These are phyloP conservation scores for Chrysodeixis includens DNA, from an alignment of 2,888 invertebrate species.

Conservation along the genomic window DNA sequence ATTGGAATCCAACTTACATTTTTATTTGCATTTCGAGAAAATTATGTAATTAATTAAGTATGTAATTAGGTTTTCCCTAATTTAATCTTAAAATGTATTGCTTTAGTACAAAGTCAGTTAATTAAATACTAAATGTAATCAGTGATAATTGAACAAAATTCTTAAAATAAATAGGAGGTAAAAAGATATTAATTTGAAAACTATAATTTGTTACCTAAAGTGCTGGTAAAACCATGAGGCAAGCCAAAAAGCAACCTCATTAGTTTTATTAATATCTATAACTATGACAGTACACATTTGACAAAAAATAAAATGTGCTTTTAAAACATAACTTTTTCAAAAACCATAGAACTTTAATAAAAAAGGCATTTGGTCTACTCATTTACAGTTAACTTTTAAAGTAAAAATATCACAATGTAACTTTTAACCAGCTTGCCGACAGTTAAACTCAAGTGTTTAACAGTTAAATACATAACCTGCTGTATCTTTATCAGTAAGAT, in stretches of 20 bases:
- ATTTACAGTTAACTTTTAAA: too few relatives aligned
- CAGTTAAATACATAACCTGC: not conserved
- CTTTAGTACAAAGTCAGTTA: not conserved
- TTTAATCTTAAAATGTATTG: not conserved
- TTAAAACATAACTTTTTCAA: too few relatives aligned
- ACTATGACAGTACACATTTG: too few relatives aligned
- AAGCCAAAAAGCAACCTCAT: not conserved
- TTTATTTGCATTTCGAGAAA: not conserved
- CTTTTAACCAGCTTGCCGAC: not conserved
- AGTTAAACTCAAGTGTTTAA: not conserved
- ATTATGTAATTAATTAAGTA: not conserved
- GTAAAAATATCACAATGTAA: not conserved
- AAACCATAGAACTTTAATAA: too few relatives aligned
- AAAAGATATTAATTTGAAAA: not conserved
- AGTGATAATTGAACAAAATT: not conserved
- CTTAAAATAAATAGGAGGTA: not conserved
- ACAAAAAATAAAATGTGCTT: too few relatives aligned
- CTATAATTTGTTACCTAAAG: not conserved
- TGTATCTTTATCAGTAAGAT: not conserved
- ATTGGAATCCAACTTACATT: constrained; percentile 1
- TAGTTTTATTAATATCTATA: too few relatives aligned
- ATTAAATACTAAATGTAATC: not conserved
- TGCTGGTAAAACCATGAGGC: not conserved
- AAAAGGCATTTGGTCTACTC: too few relatives aligned
- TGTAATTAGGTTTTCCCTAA: not conserved